phyloP scores from a whole-genome alignment of 2,888 invertebrate species.

The Cephus pygmeus region DNA sequence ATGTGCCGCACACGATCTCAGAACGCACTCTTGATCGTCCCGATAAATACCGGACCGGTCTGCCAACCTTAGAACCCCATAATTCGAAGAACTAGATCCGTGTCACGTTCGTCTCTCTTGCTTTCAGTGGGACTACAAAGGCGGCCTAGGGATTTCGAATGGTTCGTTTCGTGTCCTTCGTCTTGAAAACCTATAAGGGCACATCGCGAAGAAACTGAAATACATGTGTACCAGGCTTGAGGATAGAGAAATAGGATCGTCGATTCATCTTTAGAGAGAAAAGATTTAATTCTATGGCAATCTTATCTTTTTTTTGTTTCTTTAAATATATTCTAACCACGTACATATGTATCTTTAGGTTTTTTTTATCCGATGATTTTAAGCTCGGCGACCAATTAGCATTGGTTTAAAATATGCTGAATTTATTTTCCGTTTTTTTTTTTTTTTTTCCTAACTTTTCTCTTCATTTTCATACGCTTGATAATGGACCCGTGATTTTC shows the following conservation, averaged over 20 bases:
- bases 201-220: background rate
- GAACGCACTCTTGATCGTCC: background rate
- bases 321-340: too few species aligned
- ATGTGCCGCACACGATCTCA: background rate
- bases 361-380: too few species aligned
- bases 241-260: too few species aligned
- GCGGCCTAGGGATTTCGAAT: background rate
- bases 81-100: conserved; percentile 18
- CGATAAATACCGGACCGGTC: conserved; percentile 4
- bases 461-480: too few species aligned
- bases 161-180: background rate
- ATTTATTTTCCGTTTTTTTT: too few species aligned
- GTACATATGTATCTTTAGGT: too few species aligned
- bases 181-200: background rate
- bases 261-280: background rate
- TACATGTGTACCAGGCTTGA: background rate
- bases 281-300: background rate
- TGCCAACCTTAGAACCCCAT: background rate
- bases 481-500: too few species aligned
- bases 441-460: too few species aligned
- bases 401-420: too few species aligned
- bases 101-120: conserved; percentile 13
- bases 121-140: background rate
- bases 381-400: too few species aligned
- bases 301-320: too few species aligned